Conservation (phyloP, 2,113 vertebrate species). For the Aviceda subcristata region DNA sequence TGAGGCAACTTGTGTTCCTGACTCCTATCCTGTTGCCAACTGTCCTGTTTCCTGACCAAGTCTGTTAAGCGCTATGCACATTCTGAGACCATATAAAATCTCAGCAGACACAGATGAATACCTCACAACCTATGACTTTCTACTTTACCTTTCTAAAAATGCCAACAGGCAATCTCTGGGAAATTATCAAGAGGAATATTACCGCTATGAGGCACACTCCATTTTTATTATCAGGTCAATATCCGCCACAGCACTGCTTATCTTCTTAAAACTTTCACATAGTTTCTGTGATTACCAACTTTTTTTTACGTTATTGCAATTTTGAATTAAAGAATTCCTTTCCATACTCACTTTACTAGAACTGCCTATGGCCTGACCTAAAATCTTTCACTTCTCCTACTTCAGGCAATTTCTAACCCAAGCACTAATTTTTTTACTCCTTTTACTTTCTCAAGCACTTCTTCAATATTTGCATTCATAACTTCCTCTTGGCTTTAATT, state of each 20-base stretch:
- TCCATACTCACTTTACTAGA: not conserved
- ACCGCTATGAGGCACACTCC: not conserved
- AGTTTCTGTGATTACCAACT: not conserved
- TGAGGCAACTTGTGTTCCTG: not conserved
- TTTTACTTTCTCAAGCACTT: not conserved
- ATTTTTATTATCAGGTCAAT: conserved; percentile 15
- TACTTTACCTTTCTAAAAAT: not conserved
- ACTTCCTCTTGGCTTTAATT: not conserved
- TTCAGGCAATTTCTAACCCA: not conserved
- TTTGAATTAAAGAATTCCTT: not conserved
- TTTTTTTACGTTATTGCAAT: not conserved
- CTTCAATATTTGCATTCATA: not conserved
- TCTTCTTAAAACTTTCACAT: not conserved
- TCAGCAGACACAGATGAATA: not conserved
- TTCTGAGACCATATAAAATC: not conserved
- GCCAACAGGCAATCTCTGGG: not conserved
- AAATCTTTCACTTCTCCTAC: not conserved
- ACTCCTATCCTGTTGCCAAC: not conserved
- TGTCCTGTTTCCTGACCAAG: not conserved
- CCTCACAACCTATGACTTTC: not conserved
- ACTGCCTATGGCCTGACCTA: not conserved
- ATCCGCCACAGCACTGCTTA: not conserved
- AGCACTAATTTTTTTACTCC: not conserved
- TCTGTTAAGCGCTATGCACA: accelerated
- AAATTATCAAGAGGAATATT: not conserved